phyloP scores from a whole-genome alignment of 2,888 invertebrate species.

The Hirtodrosophila duncani region DNA sequence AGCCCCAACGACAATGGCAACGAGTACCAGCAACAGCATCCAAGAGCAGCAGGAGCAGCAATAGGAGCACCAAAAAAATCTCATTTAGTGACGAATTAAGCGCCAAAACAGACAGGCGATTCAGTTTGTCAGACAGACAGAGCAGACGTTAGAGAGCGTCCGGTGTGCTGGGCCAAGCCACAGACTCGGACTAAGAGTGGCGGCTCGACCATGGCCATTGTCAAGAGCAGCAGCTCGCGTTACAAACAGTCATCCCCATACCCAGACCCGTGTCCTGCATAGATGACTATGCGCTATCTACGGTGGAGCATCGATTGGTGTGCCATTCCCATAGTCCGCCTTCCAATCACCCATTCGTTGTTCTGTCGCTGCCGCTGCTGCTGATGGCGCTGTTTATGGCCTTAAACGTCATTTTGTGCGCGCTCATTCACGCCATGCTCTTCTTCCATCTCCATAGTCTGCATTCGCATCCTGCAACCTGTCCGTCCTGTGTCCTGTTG shows the following conservation, averaged over 20 bases:
- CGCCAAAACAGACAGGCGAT: conserved; percentile 73
- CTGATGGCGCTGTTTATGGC: conserved; percentile 54
- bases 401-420: conserved; percentile 73
- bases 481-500: too few relatives aligned
- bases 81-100: conserved; percentile 77
- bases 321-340: conserved; percentile 18
- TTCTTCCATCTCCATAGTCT: conserved; percentile 24
- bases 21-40: too few relatives aligned
- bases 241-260: not conserved
- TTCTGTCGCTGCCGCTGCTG: conserved; percentile 4
- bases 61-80: conserved; percentile 51
- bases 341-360: not conserved
- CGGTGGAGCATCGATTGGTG: conserved; percentile 66
- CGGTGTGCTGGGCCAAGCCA: too few relatives aligned
- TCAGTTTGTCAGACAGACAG: conserved; percentile 61
- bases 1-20: conserved; percentile 35
- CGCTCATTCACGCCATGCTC: conserved; percentile 61
- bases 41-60: conserved; percentile 26
- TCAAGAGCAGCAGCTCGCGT: conserved; percentile 40
- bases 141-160: too few relatives aligned
- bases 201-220: conserved; percentile 33
- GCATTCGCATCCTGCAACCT: conserved; percentile 23
- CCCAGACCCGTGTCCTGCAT: too few relatives aligned
- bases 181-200: conserved; percentile 13
- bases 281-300: conserved; percentile 59